Conservation (phyloP, 2,797 vertebrate genomes). For the Pterois miles region DNA sequence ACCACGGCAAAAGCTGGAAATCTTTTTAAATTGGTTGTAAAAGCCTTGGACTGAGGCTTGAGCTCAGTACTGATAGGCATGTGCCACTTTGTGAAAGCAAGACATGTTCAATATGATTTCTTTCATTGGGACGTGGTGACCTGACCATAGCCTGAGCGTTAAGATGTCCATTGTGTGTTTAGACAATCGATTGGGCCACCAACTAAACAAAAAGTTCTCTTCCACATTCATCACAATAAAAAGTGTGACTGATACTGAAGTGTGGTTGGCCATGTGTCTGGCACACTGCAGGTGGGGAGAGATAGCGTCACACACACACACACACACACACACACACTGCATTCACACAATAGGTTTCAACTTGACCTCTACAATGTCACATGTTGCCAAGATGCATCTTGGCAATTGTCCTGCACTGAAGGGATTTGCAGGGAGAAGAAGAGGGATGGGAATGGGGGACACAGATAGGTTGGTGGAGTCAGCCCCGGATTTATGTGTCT, state of each 20-base stretch:
- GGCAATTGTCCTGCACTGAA: conserved; percentile 78
- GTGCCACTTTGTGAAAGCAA: neutral
- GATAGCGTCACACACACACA: too few species aligned
- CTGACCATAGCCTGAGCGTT: neutral
- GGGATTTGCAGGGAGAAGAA: conserved; percentile 69
- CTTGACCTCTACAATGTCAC: conserved; percentile 82
- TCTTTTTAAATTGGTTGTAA: neutral
- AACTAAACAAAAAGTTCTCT: conserved; percentile 28
- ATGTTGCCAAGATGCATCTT: conserved; percentile 80
- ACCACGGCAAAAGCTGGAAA: neutral
- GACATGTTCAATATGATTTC: neutral
- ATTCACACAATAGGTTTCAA: conserved; percentile 61
- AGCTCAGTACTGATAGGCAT: neutral
- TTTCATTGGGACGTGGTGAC: neutral
- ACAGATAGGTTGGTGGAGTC: conserved; percentile 59
- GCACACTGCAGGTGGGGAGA: conserved; percentile 39
- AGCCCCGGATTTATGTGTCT: conserved; percentile 82
- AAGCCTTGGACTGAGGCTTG: neutral
- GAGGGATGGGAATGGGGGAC: conserved; percentile 45
- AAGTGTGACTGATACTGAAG: conserved; percentile 42
- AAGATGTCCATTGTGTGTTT: conserved; percentile 14
- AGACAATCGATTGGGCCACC: neutral
- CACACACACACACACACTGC: conserved; percentile 14
- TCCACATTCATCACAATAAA: conserved; percentile 38
- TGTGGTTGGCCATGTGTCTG: conserved; percentile 49